phyloP scores from a whole-genome alignment of 2,113 vertebrate genomes.

The Phyllostomus hastatus region DNA sequence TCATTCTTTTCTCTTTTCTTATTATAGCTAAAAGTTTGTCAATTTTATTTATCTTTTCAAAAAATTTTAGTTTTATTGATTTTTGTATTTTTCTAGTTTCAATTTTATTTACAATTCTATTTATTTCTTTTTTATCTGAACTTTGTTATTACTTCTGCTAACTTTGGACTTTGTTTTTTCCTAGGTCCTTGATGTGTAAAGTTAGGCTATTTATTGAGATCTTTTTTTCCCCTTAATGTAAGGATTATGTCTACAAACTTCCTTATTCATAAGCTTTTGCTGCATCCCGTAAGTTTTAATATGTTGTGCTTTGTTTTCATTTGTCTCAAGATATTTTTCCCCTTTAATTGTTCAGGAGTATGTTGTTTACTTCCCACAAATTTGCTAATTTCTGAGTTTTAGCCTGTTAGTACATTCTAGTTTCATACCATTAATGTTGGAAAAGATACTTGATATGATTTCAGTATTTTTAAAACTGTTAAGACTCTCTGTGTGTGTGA shows the following conservation, averaged over 20 bases:
- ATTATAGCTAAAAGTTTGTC: background rate
- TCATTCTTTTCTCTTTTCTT: background rate
- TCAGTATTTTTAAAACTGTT: background rate
- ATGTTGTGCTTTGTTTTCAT: background rate
- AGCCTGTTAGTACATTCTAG: background rate
- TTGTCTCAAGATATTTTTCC: background rate
- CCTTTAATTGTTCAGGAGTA: background rate
- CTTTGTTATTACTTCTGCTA: background rate
- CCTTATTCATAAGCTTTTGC: background rate
- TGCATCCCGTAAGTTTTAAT: background rate
- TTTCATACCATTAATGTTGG: background rate
- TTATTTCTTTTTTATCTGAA: background rate
- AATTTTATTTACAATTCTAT: background rate
- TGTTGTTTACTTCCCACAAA: background rate
- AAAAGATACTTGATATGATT: background rate
- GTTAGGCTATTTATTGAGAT: background rate
- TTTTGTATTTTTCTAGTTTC: background rate
- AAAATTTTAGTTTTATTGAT: background rate
- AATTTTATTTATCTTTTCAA: background rate
- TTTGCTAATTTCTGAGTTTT: background rate
- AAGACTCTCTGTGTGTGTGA: background rate
- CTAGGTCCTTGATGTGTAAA: background rate
- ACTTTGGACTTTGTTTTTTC: background rate
- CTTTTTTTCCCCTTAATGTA: background rate
- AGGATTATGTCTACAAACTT: background rate